A percentile compares a stretch with the other conserved stretches of the same genome.
Evolutionary conservation across 2,113 vertebrate genomes (phyloP).

Genomic region (Cepphus grylle): DNA sequence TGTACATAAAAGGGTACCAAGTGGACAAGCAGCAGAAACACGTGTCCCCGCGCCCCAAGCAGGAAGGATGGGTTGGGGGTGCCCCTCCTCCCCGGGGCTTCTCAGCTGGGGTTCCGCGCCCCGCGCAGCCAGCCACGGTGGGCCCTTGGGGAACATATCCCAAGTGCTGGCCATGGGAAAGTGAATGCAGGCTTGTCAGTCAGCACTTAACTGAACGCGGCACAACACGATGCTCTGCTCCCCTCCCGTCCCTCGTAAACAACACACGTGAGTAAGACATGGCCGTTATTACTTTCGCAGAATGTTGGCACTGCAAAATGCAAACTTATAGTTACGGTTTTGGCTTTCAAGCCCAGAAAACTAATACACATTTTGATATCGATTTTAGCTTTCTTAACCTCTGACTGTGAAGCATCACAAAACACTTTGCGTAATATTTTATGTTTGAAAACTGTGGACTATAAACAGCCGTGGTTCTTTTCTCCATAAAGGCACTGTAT

Average conservation of each 20-base stretch:
- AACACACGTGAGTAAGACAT: neutral
- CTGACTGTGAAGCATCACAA: neutral
- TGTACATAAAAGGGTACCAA: neutral
- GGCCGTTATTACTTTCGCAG: neutral
- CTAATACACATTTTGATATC: neutral
- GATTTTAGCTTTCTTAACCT: constrained; percentile 17
- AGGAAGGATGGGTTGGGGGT: neutral
- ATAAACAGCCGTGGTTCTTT: neutral
- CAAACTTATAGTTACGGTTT: neutral
- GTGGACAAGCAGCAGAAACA: neutral
- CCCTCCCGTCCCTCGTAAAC: neutral
- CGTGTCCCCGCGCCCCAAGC: neutral
- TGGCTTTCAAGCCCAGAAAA: neutral
- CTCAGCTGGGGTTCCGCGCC: neutral
- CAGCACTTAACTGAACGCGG: neutral
- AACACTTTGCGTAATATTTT: neutral
- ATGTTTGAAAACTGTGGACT: neutral
- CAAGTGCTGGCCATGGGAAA: neutral
- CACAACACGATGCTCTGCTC: neutral
- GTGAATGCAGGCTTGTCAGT: neutral
- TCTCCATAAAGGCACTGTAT: neutral
- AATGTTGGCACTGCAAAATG: neutral
- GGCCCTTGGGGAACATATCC: neutral
- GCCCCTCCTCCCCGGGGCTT: neutral
- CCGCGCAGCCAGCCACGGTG: neutral